Base-by-base conservation (phyloP, 2,888 invertebrate species). In the Onchidella celtica region DNA sequence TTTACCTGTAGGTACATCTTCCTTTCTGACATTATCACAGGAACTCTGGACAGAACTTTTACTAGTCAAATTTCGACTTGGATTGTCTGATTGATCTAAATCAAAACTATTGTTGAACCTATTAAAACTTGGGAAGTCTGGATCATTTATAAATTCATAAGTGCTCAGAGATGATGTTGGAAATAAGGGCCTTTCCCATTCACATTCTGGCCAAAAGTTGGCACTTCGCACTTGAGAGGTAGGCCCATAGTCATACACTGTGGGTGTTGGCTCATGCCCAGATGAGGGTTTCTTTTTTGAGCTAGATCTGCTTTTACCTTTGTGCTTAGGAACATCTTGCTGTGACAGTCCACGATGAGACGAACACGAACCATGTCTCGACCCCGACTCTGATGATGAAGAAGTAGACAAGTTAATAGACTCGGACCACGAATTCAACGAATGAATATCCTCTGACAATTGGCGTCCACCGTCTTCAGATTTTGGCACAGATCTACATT, bases 371-470 rank as follows among this genome's bases (percentile, higher is more conserved):
- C 36, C 34, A 61, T 36, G 63, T 14, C 34, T 6, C 9, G 77
- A 68, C 2, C 29, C 68, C 3, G 78, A 78, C 14, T 55, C 68
- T 4, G 78, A 69, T 2, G 69, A 69, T 69, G 78, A 69, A 6
- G 75, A 75, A 6, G 57, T 6, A 0, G 68, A 66, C 3, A 11
- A 1, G 3, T 40, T 55, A 2, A 77, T 36, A 3, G 55, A 55
- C 21, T 79, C 79, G 0, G 79, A 73, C 79, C 79, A 79, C 4
- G 79, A 79, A 79, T 57, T 73, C 63, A 79, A 36, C 3, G 79
- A 79, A 17, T 65, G 32, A 47, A 79, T 63, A 63, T 73, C 79
- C 17, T 79, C 79, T 47, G 77, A 66, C n/a, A 59, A 55, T 21
- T 36, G 4, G 17, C 32, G 36, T 1, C 27, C 65, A 21, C 38